Evolutionary conservation across 2,113 vertebrate species (phyloP).

Genomic region (Fregetta grallaria): DNA sequence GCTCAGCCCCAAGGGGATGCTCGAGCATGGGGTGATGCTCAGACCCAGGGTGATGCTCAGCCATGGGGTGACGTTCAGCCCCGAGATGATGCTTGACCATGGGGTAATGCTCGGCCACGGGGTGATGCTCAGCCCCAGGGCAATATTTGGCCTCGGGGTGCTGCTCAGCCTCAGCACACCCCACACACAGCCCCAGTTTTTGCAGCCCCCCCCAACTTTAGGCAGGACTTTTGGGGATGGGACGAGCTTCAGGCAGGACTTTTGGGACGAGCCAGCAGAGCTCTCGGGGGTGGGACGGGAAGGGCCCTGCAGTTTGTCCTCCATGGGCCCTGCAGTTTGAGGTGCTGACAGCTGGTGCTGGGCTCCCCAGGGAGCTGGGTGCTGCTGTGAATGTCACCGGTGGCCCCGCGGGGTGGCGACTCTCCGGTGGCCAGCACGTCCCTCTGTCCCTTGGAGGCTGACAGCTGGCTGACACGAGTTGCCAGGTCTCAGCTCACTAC

Average conservation of each 20-base stretch:
- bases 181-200: not conserved
- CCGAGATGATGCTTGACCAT: rapidly evolving
- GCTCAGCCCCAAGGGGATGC: rapidly evolving
- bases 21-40: rapidly evolving
- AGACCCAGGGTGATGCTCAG: rapidly evolving
- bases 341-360: not conserved
- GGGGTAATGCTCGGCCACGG: rapidly evolving
- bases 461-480: not conserved
- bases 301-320: no score
- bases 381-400: rapidly evolving
- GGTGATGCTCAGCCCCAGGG: not conserved
- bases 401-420: not conserved
- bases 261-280: rapidly evolving
- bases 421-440: rapidly evolving
- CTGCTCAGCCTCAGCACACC: not conserved
- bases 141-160: not conserved
- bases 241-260: not conserved
- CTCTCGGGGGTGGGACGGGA: rapidly evolving
- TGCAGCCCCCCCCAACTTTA: rapidly evolving
- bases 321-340: rapidly evolving
- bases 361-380: not conserved
- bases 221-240: not conserved
- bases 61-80: rapidly evolving
- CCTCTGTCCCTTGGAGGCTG: no score
- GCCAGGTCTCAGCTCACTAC: not conserved